A percentile compares a stretch with the other conserved stretches of the same genome.
phyloP scores from a whole-genome alignment of 64 coral and sea anemone genomes.

The Stylophora pistillata region DNA sequence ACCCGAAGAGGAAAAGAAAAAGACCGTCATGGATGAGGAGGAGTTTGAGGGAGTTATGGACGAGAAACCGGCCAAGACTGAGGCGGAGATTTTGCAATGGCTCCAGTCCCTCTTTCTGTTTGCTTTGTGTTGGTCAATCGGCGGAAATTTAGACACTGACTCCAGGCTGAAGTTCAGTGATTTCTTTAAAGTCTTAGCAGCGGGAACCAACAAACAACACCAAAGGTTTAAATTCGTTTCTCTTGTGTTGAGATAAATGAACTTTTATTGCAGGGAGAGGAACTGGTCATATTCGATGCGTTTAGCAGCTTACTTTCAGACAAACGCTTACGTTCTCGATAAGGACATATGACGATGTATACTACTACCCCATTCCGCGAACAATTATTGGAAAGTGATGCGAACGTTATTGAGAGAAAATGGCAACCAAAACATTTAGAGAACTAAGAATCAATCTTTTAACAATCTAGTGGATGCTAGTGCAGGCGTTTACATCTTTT shows the following conservation, averaged over 20 bases:
- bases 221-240: constrained; percentile 55
- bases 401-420: too few species aligned
- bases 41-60: constrained; percentile 38
- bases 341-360: neutral
- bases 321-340: neutral
- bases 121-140: constrained; percentile 88
- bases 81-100: constrained; percentile 90
- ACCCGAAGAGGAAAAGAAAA: constrained; percentile 50
- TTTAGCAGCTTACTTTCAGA: too few species aligned
- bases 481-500: neutral
- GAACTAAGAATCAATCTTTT: too few species aligned
- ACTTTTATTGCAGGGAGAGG: too few species aligned
- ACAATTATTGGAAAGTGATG: too few species aligned
- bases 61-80: constrained; percentile 81
- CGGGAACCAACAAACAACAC: constrained; percentile 92
- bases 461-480: too few species aligned
- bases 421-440: too few species aligned
- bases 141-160: constrained; percentile 82
- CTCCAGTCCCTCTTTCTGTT: constrained; percentile 91
- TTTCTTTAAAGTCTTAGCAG: constrained; percentile 81
- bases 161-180: constrained; percentile 95
- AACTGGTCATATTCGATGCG: neutral
- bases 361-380: too few species aligned
- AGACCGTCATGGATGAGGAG: constrained; percentile 50
- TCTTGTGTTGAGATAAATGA: neutral